Percentiles rank a stretch among this genome's conserved stretches.
Evolutionary conservation across 2,797 vertebrate genomes (phyloP).

Genomic region (Micrastur ruficollis): DNA sequence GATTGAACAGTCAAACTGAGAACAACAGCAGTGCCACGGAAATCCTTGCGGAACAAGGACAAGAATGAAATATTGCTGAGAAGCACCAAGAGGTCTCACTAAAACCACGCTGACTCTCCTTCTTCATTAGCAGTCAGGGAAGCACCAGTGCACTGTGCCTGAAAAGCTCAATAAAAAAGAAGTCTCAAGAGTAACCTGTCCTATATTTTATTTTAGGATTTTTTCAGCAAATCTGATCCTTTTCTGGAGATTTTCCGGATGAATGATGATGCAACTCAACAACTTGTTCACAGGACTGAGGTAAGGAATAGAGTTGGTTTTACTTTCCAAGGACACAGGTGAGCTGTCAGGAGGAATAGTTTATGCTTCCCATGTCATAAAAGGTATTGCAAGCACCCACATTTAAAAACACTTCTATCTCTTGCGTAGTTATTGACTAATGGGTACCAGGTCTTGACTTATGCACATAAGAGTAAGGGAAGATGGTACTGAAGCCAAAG

Average conservation of each 20-base stretch:
- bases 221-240: slow-evolving; percentile 99
- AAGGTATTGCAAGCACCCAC: background rate
- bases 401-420: background rate
- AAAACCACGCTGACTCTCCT: background rate
- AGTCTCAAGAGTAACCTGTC: background rate
- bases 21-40: background rate
- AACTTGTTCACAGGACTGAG: slow-evolving; percentile 97
- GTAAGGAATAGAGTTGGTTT: slow-evolving; percentile 66
- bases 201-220: slow-evolving; percentile 84
- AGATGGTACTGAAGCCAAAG: background rate
- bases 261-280: slow-evolving; percentile 94
- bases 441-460: background rate
- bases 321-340: background rate
- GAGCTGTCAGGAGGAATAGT: background rate
- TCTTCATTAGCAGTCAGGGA: background rate
- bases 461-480: background rate
- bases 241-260: slow-evolving; percentile 97
- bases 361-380: background rate
- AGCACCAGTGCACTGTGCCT: background rate
- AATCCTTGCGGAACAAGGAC: background rate
- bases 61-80: background rate
- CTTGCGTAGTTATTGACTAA: background rate
- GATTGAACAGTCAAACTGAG: background rate
- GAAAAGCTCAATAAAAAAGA: background rate
- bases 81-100: background rate